phyloP scores from a whole-genome alignment of 2,113 vertebrate species.

The Callionymus lyra region DNA sequence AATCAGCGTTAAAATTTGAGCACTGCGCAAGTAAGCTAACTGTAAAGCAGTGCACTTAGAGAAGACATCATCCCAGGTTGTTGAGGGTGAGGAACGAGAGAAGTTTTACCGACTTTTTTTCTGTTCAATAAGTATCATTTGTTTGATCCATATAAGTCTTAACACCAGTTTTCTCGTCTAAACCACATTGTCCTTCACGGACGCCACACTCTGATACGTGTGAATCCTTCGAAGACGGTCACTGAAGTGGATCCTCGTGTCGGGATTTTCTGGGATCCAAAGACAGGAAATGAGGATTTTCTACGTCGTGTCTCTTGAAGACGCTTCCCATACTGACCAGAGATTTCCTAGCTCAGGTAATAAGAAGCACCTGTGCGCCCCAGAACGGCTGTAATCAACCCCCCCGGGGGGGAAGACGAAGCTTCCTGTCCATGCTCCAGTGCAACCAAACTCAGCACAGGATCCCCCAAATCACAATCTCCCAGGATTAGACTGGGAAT shows the following conservation, averaged over 20 bases:
- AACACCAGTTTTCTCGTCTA: too few species aligned
- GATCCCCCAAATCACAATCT: constrained; percentile 54
- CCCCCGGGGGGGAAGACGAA: constrained; percentile 58
- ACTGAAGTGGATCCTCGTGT: constrained; percentile 26
- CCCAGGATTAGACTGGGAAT: constrained; percentile 55
- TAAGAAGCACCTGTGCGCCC: constrained; percentile 62
- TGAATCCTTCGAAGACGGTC: constrained; percentile 22
- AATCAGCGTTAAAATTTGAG: too few species aligned
- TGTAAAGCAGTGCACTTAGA: too few species aligned
- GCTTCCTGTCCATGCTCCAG: constrained; percentile 67
- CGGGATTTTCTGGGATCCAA: not conserved
- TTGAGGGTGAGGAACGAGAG: too few species aligned
- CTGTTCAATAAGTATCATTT: too few species aligned
- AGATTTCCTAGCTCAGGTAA: constrained; percentile 61
- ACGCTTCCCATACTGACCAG: constrained; percentile 49
- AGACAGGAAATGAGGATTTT: not conserved
- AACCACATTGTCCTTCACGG: constrained; percentile 8
- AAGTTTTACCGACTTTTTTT: too few species aligned
- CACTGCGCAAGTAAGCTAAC: too few species aligned
- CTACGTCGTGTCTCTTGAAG: constrained; percentile 1
- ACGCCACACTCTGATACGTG: constrained; percentile 17
- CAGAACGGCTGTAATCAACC: constrained; percentile 61
- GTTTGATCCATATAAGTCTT: too few species aligned
- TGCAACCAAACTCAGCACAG: constrained; percentile 40
- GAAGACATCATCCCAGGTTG: too few species aligned